Conservation (phyloP, 2,888 invertebrate genomes). For the Drosophila aldrichi region DNA sequence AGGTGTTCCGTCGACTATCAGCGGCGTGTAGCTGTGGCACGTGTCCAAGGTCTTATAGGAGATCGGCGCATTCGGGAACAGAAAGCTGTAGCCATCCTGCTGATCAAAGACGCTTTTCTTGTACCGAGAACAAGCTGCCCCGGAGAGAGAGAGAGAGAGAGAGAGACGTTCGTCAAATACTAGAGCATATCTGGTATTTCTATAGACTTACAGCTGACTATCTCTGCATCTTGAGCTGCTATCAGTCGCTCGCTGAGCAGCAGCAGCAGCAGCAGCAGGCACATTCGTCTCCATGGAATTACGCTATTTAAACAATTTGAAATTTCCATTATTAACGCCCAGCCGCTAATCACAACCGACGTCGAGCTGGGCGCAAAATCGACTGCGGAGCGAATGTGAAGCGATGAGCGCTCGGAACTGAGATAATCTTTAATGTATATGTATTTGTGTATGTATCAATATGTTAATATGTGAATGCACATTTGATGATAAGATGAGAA, state of each 20-base stretch:
- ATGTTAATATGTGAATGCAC: not conserved
- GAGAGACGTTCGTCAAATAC: not conserved
- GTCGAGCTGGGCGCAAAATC: slow-evolving; percentile 6
- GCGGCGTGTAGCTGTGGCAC: slow-evolving; percentile 84
- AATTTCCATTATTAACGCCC: slow-evolving; percentile 17
- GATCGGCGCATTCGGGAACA: slow-evolving; percentile 43
- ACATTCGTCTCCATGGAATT: slow-evolving; percentile 2
- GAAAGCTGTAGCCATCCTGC: slow-evolving; percentile 54
- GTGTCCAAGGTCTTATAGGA: slow-evolving; percentile 48
- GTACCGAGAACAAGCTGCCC: slow-evolving; percentile 59
- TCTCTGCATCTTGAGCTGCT: slow-evolving; percentile 50
- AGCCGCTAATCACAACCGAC: slow-evolving; percentile 12
- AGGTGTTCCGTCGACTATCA: slow-evolving; percentile 73
- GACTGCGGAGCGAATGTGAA: slow-evolving; percentile 1
- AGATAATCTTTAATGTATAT: slow-evolving; percentile 20
- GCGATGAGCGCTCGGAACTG: not conserved
- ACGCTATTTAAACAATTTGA: slow-evolving; percentile 1
- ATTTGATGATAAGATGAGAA: slow-evolving; percentile 29
- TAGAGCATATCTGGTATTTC: too few species aligned
- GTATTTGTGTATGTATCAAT: not conserved
- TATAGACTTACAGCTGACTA: slow-evolving; percentile 46
- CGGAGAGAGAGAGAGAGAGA: too few species aligned
- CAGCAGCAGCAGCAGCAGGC: slow-evolving; percentile 9
- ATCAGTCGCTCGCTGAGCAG: not conserved
- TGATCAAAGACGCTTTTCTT: slow-evolving; percentile 68